Evolutionary conservation across 2,888 invertebrate species (phyloP).

Genomic region (Arrhopalites spinosus): DNA sequence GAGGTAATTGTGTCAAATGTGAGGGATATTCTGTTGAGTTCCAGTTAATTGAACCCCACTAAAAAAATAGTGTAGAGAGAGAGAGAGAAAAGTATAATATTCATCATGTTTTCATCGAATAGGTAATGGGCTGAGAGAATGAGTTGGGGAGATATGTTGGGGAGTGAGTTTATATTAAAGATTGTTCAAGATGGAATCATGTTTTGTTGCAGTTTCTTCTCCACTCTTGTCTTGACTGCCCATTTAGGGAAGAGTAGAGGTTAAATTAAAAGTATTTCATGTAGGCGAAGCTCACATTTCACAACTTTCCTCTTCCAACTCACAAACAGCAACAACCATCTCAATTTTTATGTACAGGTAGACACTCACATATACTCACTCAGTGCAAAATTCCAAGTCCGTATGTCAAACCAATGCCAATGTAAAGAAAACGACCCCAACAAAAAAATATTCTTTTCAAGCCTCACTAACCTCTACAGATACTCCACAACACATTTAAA

Average conservation of each 20-base stretch:
- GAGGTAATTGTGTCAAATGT: conserved; percentile 31
- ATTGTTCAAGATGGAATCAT: not conserved
- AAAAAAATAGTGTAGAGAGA: no score
- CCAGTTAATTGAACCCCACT: conserved; percentile 21
- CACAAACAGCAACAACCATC: not conserved
- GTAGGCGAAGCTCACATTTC: conserved; percentile 28
- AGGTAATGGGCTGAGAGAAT: no score
- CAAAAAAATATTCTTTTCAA: not conserved
- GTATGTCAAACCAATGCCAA: not conserved
- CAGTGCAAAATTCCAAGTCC: not conserved
- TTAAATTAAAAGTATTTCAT: conserved; percentile 35
- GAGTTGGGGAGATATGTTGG: no score
- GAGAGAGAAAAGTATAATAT: not conserved
- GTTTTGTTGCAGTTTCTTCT: not conserved
- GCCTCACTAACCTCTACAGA: not conserved
- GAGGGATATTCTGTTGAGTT: conserved; percentile 14
- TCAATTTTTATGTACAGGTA: not conserved
- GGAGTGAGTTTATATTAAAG: no score
- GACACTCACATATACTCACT: not conserved
- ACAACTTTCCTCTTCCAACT: not conserved
- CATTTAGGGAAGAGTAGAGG: conserved; percentile 32
- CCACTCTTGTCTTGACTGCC: not conserved
- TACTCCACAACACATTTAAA: no score
- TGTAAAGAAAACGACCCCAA: not conserved
- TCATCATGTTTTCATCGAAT: not conserved